A percentile compares a stretch with the other conserved stretches of the same genome.
phyloP scores from a whole-genome alignment of 2,888 invertebrate species.

The Rotaria sp. region DNA sequence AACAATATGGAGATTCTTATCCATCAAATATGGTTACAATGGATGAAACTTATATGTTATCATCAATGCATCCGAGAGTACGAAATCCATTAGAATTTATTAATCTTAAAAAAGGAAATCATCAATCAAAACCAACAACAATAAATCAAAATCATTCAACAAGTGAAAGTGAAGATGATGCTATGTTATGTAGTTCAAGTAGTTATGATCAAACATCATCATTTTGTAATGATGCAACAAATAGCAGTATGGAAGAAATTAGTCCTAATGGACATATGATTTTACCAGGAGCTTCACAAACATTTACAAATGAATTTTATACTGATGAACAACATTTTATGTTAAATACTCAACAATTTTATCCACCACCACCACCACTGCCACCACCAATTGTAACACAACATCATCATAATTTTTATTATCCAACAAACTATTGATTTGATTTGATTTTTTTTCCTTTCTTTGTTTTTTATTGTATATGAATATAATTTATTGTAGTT shows the following conservation, averaged over 20 bases:
- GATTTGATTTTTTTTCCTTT: neutral
- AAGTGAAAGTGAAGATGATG: constrained; percentile 3
- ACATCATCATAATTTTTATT: constrained; percentile 5
- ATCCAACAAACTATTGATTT: neutral
- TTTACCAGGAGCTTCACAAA: neutral
- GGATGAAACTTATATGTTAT: constrained; percentile 25
- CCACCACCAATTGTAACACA: neutral
- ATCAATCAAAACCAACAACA: neutral
- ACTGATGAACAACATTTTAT: neutral
- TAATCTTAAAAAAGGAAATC: neutral
- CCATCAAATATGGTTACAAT: neutral
- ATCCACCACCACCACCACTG: neutral
- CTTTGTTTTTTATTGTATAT: neutral
- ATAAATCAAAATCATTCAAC: neutral
- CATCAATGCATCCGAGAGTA: constrained; percentile 23
- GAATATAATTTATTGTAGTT: constrained; percentile 15
- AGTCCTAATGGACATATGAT: neutral
- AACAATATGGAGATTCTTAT: neutral
- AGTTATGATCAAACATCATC: constrained; percentile 15
- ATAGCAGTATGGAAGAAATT: neutral
- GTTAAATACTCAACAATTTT: neutral
- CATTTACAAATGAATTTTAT: neutral
- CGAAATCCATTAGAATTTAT: constrained; percentile 29
- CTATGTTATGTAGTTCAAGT: neutral
- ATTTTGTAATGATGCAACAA: neutral